A percentile compares a stretch with the other conserved stretches of the same genome.
phyloP scores from a whole-genome alignment of 2,113 vertebrate species.

The Psilopsiagon aurifrons region DNA sequence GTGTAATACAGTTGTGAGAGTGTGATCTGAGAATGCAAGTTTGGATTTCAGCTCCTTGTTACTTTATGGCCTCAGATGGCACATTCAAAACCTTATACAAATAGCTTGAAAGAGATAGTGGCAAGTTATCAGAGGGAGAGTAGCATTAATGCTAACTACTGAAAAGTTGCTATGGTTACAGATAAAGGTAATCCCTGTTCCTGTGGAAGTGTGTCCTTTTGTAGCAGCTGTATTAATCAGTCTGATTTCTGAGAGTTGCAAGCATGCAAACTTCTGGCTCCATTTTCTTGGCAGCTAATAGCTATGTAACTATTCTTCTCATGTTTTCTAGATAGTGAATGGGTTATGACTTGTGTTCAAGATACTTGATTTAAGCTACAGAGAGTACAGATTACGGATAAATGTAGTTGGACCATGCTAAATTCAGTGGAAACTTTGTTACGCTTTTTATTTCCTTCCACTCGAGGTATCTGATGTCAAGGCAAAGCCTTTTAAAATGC shows the following conservation, averaged over 20 bases:
- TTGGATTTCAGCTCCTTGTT: neutral
- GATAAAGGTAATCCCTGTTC: slow-evolving; percentile 60
- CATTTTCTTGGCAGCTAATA: slow-evolving; percentile 21
- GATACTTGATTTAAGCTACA: neutral
- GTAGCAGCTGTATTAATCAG: slow-evolving; percentile 52
- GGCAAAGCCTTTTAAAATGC: neutral
- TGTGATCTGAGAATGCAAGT: neutral
- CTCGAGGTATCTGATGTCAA: neutral
- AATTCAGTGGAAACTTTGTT: neutral
- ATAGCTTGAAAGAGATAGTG: slow-evolving; percentile 36
- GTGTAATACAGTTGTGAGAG: neutral
- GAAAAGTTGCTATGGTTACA: slow-evolving; percentile 67
- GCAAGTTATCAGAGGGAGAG: slow-evolving; percentile 37
- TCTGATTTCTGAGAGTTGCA: slow-evolving; percentile 20
- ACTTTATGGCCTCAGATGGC: neutral
- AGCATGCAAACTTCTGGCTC: slow-evolving; percentile 2
- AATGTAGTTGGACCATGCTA: neutral
- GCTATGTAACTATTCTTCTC: neutral
- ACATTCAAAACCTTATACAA: slow-evolving; percentile 8
- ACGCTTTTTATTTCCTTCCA: neutral
- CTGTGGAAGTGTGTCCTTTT: slow-evolving; percentile 43
- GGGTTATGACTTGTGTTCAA: neutral
- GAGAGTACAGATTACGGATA: neutral
- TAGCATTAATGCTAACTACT: slow-evolving; percentile 43
- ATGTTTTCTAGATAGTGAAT: neutral